These are phyloP conservation scores for Sebastes jordani DNA, from an alignment of 2,797 vertebrate genomes.

Conservation along the genomic window DNA sequence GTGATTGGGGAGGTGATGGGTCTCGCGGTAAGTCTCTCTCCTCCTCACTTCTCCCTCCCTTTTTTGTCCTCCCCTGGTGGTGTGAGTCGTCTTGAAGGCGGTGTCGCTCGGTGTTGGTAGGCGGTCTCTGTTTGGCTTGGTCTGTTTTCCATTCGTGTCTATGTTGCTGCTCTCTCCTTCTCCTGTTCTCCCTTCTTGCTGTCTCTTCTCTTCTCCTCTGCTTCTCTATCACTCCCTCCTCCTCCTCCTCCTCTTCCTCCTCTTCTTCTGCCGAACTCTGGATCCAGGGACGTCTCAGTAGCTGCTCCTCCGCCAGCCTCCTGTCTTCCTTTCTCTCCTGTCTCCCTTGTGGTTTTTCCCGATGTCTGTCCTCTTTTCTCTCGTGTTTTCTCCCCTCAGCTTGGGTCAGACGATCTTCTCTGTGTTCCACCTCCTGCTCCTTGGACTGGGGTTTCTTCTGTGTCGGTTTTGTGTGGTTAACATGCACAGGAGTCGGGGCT, in stretches of 20 bases:
- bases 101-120: slow-evolving; percentile 59
- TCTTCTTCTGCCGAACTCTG: slow-evolving; percentile 75
- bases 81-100: slow-evolving; percentile 63
- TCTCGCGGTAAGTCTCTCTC: slow-evolving; percentile 58
- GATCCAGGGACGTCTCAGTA: slow-evolving; percentile 77
- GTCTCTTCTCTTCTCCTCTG: slow-evolving; percentile 78
- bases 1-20: slow-evolving; percentile 70
- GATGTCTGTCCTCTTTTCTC: slow-evolving; percentile 51
- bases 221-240: slow-evolving; percentile 71
- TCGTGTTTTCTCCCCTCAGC: slow-evolving; percentile 47
- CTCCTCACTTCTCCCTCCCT: slow-evolving; percentile 55
- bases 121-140: slow-evolving; percentile 75
- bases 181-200: slow-evolving; percentile 71
- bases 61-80: slow-evolving; percentile 59
- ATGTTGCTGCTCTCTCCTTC: slow-evolving; percentile 64
- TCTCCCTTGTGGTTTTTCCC: slow-evolving; percentile 52
- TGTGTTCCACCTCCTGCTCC: slow-evolving; percentile 70
- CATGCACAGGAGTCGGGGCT: slow-evolving; percentile 18
- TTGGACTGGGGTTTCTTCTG: slow-evolving; percentile 63
- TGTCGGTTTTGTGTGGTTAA: slow-evolving; percentile 46
- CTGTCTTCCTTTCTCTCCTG: slow-evolving; percentile 74
- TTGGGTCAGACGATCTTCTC: slow-evolving; percentile 70
- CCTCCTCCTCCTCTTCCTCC: slow-evolving; percentile 78
- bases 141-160: slow-evolving; percentile 70
- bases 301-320: slow-evolving; percentile 83